Evolutionary conservation across 2,888 invertebrate species (phyloP), one percentile per base, ranked within the genome.

Genomic region (Agonopterix subpropinquella): DNA sequence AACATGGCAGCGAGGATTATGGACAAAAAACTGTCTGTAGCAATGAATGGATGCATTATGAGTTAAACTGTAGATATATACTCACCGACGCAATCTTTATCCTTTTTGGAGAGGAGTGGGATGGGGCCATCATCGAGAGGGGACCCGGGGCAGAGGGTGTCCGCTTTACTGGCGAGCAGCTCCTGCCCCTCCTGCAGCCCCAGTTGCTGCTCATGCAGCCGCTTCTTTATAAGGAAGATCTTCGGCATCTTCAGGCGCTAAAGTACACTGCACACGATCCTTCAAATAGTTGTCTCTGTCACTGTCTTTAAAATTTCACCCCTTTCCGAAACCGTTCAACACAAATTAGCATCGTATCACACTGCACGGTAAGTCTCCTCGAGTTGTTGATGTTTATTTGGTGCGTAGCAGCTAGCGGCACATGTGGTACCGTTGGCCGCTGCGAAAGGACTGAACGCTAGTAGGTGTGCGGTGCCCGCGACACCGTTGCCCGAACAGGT

Each of bases 161-260:
- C 92, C 61, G 89, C 80, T 79, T 93, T 93, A 70, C 80, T 77
- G 62, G 90, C 87, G 52, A 91, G 89, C 66, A 94, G 90, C 83
- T 95, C 95, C 84, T 95, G 95, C 58, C 94, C 92, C 81, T 96
- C 96, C 82, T 94, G 89, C 77, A 96, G 87, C 69, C 94, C 91
- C 73, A 94, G 91, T 87, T 96, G 96, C 91, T 96, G 96, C 92
- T 96, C 95, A 68, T 95, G 95, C 90, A 96, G 91, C 78, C 96
- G 92, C 83, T 96, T 95, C 89, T 96, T 96, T 71, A 96, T 95
- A 69, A 96, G 88, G 89, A 96, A 96, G 86, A 96, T 96, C 91
- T 96, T 96, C 91, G 96, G 96, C 96, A 96, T 96, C 73, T 88
- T 88, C 68, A 58, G 58, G 70, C 61, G 65, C 70, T 74, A 70